Evolutionary conservation across 1,140 invertebrate genomes (phyloP), one percentile per base, ranked within the genome.

Genomic region (Probaryconus sp.): DNA sequence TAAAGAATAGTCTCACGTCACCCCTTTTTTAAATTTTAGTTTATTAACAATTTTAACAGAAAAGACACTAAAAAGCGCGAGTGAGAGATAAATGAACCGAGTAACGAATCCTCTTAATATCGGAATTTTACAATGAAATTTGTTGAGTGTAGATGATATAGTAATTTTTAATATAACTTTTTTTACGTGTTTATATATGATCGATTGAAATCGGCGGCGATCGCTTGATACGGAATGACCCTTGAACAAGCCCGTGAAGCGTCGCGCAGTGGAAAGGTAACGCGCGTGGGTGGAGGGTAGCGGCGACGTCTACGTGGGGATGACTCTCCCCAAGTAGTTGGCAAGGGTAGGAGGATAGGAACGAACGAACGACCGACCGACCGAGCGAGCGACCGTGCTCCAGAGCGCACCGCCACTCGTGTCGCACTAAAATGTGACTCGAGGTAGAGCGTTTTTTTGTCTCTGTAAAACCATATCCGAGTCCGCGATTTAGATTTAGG

Each of bases 381-480:
- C 72, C 70, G 69, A 72, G 70, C 64, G n/a, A n/a, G n/a, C n/a
- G 48, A 77, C 40, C 63, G 60, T 75, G 63, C 45, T 70, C 71
- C 69, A 77, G 63, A 70, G 75, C 70, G 69, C 76, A 72, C 64
- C 53, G 78, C 55, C 70, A 77, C 50, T 63, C 77, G 68, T 76
- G 76, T 77, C 69, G 64, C 65, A 72, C 72, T 76, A 81, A 79
- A 81, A 80, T 81, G 79, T 81, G 79, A 81, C 76, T 81, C 79
- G 78, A 35, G 71, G 74, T 58, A 70, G 64, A 74, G 68, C 61
- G 71, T 77, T 79, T n/a, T n/a, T n/a, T n/a, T n/a, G n/a, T n/a
- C n/a, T n/a, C n/a, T n/a, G n/a, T n/a, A n/a, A n/a, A n/a, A n/a
- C n/a, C n/a, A n/a, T n/a, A n/a, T n/a, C n/a, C n/a, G n/a, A n/a